Evolutionary conservation across 2,113 vertebrate species (phyloP).

Genomic region (Chrysemys picta): DNA sequence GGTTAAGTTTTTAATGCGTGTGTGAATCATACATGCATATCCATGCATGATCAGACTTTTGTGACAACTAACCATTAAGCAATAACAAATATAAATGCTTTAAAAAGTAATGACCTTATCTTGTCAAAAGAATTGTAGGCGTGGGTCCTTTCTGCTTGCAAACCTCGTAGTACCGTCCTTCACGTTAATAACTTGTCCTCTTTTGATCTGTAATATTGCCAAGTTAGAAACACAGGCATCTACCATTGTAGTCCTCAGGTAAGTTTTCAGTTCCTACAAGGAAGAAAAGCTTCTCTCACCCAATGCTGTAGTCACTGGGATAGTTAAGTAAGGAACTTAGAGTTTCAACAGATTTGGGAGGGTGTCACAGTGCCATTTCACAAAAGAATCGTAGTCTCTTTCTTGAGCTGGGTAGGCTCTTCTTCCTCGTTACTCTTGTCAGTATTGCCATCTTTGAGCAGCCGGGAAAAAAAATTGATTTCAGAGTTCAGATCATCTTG

Average conservation of each 20-base stretch:
- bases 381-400: background rate
- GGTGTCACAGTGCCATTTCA: background rate
- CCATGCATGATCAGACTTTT: background rate
- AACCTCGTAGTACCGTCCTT: background rate
- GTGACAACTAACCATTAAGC: background rate
- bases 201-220: background rate
- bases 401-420: background rate
- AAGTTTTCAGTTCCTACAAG: background rate
- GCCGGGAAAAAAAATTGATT: background rate
- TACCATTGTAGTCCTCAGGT: background rate
- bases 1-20: too few species aligned
- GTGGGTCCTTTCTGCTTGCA: background rate
- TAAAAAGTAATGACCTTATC: background rate
- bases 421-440: background rate
- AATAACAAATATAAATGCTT: background rate
- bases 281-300: background rate
- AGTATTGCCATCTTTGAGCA: background rate
- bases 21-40: too few species aligned
- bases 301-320: background rate
- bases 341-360: background rate
- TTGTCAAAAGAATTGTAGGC: background rate
- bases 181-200: background rate
- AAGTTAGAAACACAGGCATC: background rate
- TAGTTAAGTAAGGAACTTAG: background rate
- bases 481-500: background rate